Conservation (phyloP, 2,113 vertebrate species). For the Cricetomys ansorgei region DNA sequence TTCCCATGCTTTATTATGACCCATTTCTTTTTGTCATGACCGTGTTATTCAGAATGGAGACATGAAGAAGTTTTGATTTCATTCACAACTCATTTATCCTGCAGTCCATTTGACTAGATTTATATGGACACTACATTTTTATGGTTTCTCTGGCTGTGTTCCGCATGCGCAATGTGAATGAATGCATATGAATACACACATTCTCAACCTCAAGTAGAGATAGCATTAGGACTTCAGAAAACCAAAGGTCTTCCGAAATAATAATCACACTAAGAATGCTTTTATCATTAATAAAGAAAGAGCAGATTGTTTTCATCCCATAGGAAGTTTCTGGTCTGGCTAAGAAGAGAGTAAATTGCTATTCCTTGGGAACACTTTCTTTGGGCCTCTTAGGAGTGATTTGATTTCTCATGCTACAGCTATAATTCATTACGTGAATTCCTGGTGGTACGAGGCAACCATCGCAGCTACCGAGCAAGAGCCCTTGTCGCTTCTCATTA, state of each 20-base stretch:
- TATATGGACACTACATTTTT: no score
- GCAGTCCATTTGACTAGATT: not conserved
- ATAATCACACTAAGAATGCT: constrained; percentile 24
- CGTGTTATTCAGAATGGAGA: not conserved
- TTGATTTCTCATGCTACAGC: constrained; percentile 9
- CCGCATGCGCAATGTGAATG: not conserved
- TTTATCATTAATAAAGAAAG: constrained; percentile 27
- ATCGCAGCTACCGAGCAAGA: not conserved
- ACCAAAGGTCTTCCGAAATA: constrained; percentile 41
- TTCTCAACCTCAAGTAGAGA: not conserved
- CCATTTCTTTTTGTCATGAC: constrained; percentile 48
- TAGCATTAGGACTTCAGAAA: constrained; percentile 22
- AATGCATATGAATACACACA: not conserved
- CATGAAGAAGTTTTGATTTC: constrained; percentile 41
- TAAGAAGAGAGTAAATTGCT: not conserved
- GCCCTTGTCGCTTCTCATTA: not conserved
- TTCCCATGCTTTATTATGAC: constrained; percentile 45
- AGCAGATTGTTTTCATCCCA: not conserved
- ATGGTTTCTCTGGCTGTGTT: constrained; percentile 1
- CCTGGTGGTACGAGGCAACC: not conserved
- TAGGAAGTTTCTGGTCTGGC: not conserved
- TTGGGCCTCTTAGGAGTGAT: not conserved
- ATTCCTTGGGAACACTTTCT: not conserved
- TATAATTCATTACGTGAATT: constrained; percentile 56
- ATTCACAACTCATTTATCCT: constrained; percentile 28